Conservation (phyloP, 2,113 vertebrate genomes). For the Tretioscincus oriximinensis region DNA sequence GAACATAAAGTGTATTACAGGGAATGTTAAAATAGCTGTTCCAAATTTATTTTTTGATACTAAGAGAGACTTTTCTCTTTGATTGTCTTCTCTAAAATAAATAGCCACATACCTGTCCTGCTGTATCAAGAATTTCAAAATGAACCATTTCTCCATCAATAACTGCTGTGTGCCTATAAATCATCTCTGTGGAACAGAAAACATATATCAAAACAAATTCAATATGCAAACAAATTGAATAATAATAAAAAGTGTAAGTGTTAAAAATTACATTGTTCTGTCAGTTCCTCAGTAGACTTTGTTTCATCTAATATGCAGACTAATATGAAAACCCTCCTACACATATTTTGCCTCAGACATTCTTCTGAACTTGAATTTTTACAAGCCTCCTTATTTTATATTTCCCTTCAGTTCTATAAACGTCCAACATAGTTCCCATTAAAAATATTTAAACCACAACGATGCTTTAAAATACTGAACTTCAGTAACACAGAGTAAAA, state of each 20-base stretch:
- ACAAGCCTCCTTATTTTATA: neutral
- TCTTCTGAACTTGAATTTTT: neutral
- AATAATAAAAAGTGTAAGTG: accelerated
- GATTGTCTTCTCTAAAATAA: neutral
- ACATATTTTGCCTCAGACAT: neutral
- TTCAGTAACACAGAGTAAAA: neutral
- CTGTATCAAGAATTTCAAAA: constrained; percentile 79
- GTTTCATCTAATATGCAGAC: neutral
- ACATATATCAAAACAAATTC: neutral
- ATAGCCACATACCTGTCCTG: constrained; percentile 71
- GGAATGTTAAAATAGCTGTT: no score
- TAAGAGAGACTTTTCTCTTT: neutral
- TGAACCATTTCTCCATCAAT: constrained; percentile 76
- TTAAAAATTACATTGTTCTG: neutral
- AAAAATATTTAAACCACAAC: neutral
- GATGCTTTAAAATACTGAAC: neutral
- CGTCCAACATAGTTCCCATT: neutral
- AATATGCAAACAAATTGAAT: neutral
- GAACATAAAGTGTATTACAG: no score
- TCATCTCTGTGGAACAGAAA: constrained; percentile 71
- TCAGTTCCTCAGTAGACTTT: neutral
- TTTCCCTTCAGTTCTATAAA: neutral
- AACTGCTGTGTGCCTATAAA: constrained; percentile 75
- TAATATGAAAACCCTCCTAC: neutral
- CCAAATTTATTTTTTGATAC: no score